These are phyloP conservation scores for Sebastes cheni DNA, from an alignment of 2,797 vertebrate species.

Conservation along the genomic window DNA sequence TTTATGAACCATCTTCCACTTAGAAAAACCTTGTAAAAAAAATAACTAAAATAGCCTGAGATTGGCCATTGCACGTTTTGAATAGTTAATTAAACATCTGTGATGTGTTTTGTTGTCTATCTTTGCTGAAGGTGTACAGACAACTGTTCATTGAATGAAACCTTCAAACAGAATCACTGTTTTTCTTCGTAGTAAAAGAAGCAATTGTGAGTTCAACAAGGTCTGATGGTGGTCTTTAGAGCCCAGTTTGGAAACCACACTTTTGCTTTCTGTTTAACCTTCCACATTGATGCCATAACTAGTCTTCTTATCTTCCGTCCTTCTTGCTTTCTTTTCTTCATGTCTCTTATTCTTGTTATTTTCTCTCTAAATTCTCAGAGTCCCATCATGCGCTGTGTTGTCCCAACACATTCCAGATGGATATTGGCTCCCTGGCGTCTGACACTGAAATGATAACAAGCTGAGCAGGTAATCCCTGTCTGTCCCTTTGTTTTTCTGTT, in stretches of 20 bases:
- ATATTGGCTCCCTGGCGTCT: slow-evolving; percentile 19
- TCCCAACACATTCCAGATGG: slow-evolving; percentile 43
- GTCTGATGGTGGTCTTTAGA: not conserved
- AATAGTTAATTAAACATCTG: not conserved
- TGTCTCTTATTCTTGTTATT: not conserved
- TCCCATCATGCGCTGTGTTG: slow-evolving; percentile 14
- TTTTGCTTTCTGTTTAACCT: not conserved
- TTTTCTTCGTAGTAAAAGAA: not conserved
- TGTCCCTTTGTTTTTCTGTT: slow-evolving; percentile 1
- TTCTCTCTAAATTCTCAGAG: slow-evolving; percentile 3
- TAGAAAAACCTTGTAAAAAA: too few species aligned
- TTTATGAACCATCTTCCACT: too few species aligned
- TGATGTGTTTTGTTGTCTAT: not conserved
- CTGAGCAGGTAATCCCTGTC: slow-evolving; percentile 26
- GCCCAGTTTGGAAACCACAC: not conserved
- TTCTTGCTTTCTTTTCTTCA: not conserved
- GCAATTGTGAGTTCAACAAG: not conserved
- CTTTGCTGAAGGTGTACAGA: not conserved
- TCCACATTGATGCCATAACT: not conserved
- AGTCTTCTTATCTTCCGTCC: not conserved
- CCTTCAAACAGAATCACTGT: not conserved
- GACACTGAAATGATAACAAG: slow-evolving; percentile 26
- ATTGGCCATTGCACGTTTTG: too few species aligned
- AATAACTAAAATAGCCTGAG: too few species aligned
- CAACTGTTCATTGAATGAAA: not conserved